These are phyloP conservation scores for Sula dactylatra DNA, from an alignment of 2,113 vertebrate species.

Conservation along the genomic window DNA sequence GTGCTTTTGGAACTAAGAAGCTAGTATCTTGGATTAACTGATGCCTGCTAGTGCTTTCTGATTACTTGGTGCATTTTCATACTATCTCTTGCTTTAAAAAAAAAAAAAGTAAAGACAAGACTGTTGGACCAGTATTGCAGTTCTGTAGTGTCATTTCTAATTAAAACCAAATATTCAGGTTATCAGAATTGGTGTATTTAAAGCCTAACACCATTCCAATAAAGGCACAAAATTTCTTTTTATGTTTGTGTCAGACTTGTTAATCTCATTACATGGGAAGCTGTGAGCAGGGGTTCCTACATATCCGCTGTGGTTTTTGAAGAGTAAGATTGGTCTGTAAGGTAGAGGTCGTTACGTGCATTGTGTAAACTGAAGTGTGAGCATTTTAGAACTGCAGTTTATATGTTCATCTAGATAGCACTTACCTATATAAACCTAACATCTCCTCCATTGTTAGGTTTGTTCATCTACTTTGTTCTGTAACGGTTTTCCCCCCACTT, in stretches of 20 bases:
- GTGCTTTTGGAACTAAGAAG: constrained; percentile 76
- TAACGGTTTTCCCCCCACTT: constrained; percentile 53
- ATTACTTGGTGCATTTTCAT: constrained; percentile 76
- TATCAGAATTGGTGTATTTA: constrained; percentile 89
- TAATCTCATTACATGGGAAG: constrained; percentile 69
- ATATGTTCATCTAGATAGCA: constrained; percentile 72
- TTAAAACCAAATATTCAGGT: constrained; percentile 84
- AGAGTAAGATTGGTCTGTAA: constrained; percentile 59
- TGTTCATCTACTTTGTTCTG: constrained; percentile 69
- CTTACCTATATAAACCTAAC: constrained; percentile 40
- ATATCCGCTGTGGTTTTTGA: constrained; percentile 60
- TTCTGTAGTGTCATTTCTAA: constrained; percentile 83
- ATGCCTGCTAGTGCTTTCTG: constrained; percentile 82
- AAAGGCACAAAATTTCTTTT: constrained; percentile 92
- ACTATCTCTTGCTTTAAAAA: constrained; percentile 76
- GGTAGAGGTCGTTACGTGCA: constrained; percentile 64
- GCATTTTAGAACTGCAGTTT: constrained; percentile 42
- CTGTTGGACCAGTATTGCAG: constrained; percentile 89
- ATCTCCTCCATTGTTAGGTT: constrained; percentile 56
- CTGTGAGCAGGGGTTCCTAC: constrained; percentile 68
- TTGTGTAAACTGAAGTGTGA: constrained; percentile 70
- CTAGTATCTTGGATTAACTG: constrained; percentile 78
- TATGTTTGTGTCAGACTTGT: constrained; percentile 79
- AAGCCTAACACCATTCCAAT: constrained; percentile 93
- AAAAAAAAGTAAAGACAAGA: constrained; percentile 77